Evolutionary conservation across 2,888 invertebrate species (phyloP).

Genomic region (Cheilosia vulpina): DNA sequence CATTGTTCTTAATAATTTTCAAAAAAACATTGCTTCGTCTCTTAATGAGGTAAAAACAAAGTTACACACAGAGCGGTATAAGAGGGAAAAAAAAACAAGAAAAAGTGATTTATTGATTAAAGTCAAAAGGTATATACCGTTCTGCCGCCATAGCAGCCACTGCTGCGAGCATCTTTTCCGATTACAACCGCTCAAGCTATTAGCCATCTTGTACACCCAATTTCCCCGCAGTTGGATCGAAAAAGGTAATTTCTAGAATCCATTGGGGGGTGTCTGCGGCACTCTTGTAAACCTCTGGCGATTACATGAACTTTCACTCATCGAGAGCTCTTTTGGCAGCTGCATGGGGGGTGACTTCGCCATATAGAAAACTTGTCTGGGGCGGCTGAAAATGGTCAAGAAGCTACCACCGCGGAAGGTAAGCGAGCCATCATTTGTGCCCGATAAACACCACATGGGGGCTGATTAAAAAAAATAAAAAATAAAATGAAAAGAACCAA

Average conservation of each 20-base stretch:
- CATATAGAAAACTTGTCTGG: not conserved
- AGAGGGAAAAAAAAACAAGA: not conserved
- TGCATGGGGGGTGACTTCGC: conserved; percentile 54
- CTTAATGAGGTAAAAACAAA: conserved; percentile 22
- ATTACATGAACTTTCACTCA: conserved; percentile 74
- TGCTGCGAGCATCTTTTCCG: conserved; percentile 35
- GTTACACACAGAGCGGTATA: not conserved
- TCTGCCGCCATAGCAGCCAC: not conserved
- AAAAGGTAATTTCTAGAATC: conserved; percentile 64
- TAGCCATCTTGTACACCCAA: conserved; percentile 61
- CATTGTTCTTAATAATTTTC: not conserved
- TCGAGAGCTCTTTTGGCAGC: conserved; percentile 60
- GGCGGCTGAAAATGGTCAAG: conserved; percentile 48
- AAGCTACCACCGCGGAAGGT: conserved; percentile 34
- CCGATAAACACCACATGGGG: conserved; percentile 73
- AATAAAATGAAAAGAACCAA: conserved; percentile 2
- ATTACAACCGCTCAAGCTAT: conserved; percentile 53
- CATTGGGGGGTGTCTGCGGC: conserved; percentile 60
- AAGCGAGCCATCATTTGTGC: conserved; percentile 54
- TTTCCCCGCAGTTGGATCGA: conserved; percentile 54
- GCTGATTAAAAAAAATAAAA: conserved; percentile 29
- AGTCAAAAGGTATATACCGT: conserved; percentile 37
- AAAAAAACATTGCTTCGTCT: not conserved
- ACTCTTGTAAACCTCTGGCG: conserved; percentile 62
- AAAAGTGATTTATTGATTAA: conserved; percentile 50